Base-by-base conservation (phyloP, 2,888 invertebrate genomes). In the Hirtodrosophila duncani region DNA sequence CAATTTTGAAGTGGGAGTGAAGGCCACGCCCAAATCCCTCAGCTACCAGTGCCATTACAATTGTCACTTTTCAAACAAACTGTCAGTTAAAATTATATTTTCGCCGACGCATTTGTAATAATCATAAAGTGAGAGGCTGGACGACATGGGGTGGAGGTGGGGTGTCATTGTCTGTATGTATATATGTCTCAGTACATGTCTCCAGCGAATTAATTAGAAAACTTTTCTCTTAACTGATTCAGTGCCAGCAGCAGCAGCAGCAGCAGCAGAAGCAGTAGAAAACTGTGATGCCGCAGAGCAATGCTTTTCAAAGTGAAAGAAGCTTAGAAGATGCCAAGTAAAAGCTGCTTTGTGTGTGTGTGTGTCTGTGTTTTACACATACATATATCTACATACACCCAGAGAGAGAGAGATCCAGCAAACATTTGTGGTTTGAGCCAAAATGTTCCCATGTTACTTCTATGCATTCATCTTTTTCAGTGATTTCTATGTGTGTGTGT, bases 121-220 rank as follows among this genome's bases (percentile, higher is more conserved):
- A 52, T 45, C 59, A 68, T 45, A 17, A 9, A 13, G 23, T 7
- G 1, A 16, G 20, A 14, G 10, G 1, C 5, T 6, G 17, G 11
- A n/a, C 9, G 31, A 14, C 4, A 7, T 11, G 8, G 1, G 1
- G 10, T 2, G 7, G 11, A 8, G 11, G 8, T 6, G 38, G 30
- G 16, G 24, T 39, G 6, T 34, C 33, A 14, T 14, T 42, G 27
- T 21, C 34, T 33, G 31, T 46, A 33, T 45, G 42, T 33, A 31
- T 57, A 24, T 50, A 46, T 42, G 29, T 53, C 34, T 30, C 14
- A 59, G 63, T 62, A 57, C 58, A 64, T 63, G 63, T 77, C 63
- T 62, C 66, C 61, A 61, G 81, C 67, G 79, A 81, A 80, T 80
- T 80, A 80, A 80, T 80, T 80, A 80, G 81, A 81, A 80, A 80